Conservation (phyloP, 2,888 invertebrate genomes). For the Entomobrya multifasciata region DNA sequence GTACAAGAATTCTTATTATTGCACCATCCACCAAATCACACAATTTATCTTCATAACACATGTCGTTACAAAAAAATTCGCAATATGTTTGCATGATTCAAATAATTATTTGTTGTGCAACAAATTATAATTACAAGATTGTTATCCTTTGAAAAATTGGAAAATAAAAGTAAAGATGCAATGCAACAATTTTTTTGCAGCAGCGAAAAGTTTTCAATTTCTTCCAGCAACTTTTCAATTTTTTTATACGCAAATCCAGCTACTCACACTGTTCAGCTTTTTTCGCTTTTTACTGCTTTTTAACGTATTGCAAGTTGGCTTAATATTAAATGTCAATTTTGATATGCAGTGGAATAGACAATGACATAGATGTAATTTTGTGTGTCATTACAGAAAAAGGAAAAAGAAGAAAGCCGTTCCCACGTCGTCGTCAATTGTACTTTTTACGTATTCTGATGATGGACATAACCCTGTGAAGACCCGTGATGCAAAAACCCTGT, state of each 20-base stretch:
- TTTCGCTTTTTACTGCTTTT: background rate
- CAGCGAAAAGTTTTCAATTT: background rate
- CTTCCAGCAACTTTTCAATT: background rate
- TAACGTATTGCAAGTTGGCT: background rate
- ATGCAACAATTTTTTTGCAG: background rate
- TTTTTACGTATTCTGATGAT: constrained; percentile 94
- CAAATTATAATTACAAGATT: constrained; percentile 3
- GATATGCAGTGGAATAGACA: background rate
- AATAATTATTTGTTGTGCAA: constrained; percentile 45
- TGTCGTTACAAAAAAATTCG: constrained; percentile 6
- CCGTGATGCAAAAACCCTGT: constrained; percentile 82
- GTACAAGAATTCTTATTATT: background rate
- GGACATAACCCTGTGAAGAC: constrained; percentile 82
- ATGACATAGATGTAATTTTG: constrained; percentile 56
- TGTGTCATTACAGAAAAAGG: constrained; percentile 41
- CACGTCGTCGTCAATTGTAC: constrained; percentile 84
- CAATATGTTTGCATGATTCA: constrained; percentile 53
- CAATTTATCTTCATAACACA: constrained; percentile 44
- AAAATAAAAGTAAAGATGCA: background rate
- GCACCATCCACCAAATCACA: constrained; percentile 14
- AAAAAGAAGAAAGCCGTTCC: constrained; percentile 49
- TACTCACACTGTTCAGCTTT: background rate
- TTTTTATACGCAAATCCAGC: background rate
- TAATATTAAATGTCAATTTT: constrained; percentile 40
- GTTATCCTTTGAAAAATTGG: no score